Base-by-base conservation (phyloP, 2,113 vertebrate species). In the Microtus richardsoni region DNA sequence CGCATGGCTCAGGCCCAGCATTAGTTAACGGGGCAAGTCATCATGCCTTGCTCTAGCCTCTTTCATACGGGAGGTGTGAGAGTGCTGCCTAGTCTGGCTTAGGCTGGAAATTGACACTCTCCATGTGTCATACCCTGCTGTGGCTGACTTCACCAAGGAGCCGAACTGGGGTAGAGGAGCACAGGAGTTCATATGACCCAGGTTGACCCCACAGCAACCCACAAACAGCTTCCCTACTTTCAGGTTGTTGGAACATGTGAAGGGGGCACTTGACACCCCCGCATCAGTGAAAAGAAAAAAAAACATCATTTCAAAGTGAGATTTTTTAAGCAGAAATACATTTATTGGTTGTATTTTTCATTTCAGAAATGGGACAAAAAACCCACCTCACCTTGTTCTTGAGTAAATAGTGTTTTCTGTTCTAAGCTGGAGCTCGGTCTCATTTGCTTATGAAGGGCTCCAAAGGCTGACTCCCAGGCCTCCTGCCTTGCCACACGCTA, bases 281-380 rank as follows among this genome's bases (percentile, higher is more conserved):
- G 12, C 52, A 86, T 66, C 21, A 39, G 36, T 49, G 92, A 6
- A 52, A 89, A 82, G 68, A 68, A 68, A 83, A 58, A 58, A 68
- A 83, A 58, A 21, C 17, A 52, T 41, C 7, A 36, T 26, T 93
- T 62, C 33, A 80, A 80, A 71, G 36, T 22, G 75, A 39, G 47
- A 75, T 95, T 17, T 54, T 83, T 83, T 79, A 95, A 86, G 60
- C 36, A 70, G 60, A 95, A 70, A 49, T 39, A 47, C 71, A 44
- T n/a, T 91, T 89, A 68, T 60, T 90, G 64, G 1, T 88, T 89
- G n/a, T 79, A 60, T 70, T 36, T 93, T 64, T 49, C 28, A 22
- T 74, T 58, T 86, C 11, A 47, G 36, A 96, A 94, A 86, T 85
- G 13, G 78, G 82, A 41, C 60, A 77, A 73, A 80, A 75, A 68